Evolutionary conservation across 2,888 invertebrate species (phyloP).

Genomic region (Euzetes globulus): DNA sequence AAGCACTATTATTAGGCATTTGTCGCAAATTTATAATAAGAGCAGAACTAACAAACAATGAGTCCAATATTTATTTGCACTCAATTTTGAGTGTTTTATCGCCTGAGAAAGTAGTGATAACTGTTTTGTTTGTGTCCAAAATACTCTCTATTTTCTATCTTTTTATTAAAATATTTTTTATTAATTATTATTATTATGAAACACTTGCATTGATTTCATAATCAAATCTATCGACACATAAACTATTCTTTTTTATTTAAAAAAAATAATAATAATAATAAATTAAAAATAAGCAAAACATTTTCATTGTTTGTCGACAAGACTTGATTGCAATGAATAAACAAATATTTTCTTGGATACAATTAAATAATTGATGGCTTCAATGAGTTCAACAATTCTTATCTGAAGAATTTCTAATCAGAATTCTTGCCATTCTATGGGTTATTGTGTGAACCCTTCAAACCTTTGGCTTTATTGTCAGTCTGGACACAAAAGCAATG

Average conservation of each 20-base stretch:
- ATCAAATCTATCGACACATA: too few species aligned
- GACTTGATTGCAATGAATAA: neutral
- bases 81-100: conserved; percentile 3
- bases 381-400: conserved; percentile 1
- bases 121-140: neutral
- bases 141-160: neutral
- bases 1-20: neutral
- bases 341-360: neutral
- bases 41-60: conserved; percentile 1
- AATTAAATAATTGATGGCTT: conserved; percentile 11
- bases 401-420: neutral
- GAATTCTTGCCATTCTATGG: neutral
- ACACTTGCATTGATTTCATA: too few species aligned
- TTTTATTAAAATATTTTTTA: neutral
- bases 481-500: neutral
- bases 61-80: neutral
- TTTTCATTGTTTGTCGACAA: neutral
- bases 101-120: conserved; percentile 11
- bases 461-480: neutral
- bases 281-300: too few species aligned
- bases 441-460: neutral
- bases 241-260: too few species aligned
- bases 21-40: conserved; percentile 3
- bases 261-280: too few species aligned
- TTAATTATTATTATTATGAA: too few species aligned